Percentiles rank a stretch among this genome's conserved stretches.
Evolutionary conservation across 2,888 invertebrate species (phyloP).

Genomic region (Argyra leucocephala): DNA sequence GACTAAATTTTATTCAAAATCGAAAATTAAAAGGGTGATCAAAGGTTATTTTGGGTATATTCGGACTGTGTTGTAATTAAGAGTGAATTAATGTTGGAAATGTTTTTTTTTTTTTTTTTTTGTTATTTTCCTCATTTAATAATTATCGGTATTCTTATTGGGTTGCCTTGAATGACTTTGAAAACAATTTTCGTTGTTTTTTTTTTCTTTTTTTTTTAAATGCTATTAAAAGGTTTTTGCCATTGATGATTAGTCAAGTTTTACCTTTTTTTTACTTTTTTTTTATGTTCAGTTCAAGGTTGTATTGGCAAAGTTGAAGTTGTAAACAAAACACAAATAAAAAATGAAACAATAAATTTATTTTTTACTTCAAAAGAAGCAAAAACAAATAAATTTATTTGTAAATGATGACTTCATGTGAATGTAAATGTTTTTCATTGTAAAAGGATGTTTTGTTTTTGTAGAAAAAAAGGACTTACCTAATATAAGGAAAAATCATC

Average conservation of each 20-base stretch:
- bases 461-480: no score
- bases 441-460: no score
- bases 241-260: slow-evolving; percentile 3
- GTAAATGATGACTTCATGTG: not conserved
- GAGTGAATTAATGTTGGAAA: not conserved
- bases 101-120: no score
- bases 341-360: no score
- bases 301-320: not conserved
- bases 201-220: not conserved
- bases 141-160: not conserved
- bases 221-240: not conserved
- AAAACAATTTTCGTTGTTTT: not conserved
- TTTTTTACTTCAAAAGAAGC: no score
- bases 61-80: not conserved
- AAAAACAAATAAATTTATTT: not conserved
- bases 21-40: not conserved
- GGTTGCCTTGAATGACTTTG: slow-evolving; percentile 3
- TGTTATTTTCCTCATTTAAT: no score
- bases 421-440: not conserved
- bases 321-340: not conserved
- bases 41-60: not conserved
- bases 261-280: not conserved
- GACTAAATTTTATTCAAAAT: not conserved
- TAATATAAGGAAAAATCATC: no score
- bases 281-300: not conserved